phyloP scores from a whole-genome alignment of 2,888 invertebrate species.

The Sepiola atlantica region DNA sequence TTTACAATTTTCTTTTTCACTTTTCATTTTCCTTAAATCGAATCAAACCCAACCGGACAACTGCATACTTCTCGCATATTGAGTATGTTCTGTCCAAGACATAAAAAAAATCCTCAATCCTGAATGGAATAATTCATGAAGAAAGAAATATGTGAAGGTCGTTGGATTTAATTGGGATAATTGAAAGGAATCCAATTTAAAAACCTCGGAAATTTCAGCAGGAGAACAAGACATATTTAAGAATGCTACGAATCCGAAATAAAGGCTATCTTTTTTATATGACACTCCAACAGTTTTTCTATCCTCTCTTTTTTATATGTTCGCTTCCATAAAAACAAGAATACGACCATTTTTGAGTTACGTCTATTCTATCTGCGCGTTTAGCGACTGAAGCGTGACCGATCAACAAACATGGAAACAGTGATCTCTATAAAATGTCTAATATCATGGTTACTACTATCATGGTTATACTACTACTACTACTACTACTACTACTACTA shows the following conservation, averaged over 20 bases:
- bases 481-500: no score
- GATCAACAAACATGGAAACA: no score
- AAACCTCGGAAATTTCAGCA: not conserved
- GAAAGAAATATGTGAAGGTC: not conserved
- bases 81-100: not conserved
- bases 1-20: no score
- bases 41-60: not conserved
- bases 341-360: no score
- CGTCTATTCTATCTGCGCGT: no score
- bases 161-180: not conserved
- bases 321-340: not conserved
- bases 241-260: not conserved
- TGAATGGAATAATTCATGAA: constrained; percentile 32
- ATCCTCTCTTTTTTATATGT: not conserved
- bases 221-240: not conserved
- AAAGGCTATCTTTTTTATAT: not conserved
- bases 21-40: not conserved
- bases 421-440: no score
- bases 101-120: not conserved
- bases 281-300: not conserved
- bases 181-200: not conserved
- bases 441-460: no score
- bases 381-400: no score
- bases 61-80: not conserved
- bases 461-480: no score